A percentile compares a stretch with the other conserved stretches of the same genome.
Conservation (phyloP, 2,113 vertebrate species). For the Saimiri boliviensis region DNA sequence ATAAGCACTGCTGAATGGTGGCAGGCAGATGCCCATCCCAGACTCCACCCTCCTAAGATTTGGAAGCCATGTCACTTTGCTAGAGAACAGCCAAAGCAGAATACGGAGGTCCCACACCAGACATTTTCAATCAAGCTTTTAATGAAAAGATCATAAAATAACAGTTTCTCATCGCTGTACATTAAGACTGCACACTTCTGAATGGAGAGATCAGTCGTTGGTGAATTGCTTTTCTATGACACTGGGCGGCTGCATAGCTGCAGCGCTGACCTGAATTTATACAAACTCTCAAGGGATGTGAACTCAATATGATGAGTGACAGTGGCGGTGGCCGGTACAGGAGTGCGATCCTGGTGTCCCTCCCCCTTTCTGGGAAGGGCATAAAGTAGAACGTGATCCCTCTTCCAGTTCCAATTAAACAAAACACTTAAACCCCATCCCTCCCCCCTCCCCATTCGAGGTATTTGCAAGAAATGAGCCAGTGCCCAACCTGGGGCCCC, state of each 20-base stretch:
- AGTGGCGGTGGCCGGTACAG: slow-evolving; percentile 86
- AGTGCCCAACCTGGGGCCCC: slow-evolving; percentile 59
- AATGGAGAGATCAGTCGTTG: slow-evolving; percentile 92
- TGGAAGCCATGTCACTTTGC: not conserved
- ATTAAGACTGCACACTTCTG: slow-evolving; percentile 99
- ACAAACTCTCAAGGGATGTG: slow-evolving; percentile 88
- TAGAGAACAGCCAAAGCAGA: not conserved
- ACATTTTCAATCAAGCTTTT: slow-evolving; percentile 98
- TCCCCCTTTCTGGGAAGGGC: slow-evolving; percentile 71
- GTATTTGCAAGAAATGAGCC: slow-evolving; percentile 75
- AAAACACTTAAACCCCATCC: slow-evolving; percentile 65
- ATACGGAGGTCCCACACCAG: not conserved
- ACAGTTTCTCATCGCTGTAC: slow-evolving; percentile 99
- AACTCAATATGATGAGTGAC: slow-evolving; percentile 85
- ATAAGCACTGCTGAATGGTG: not conserved
- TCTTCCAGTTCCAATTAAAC: slow-evolving; percentile 75
- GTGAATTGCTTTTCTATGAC: slow-evolving; percentile 90
- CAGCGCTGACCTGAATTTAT: slow-evolving; percentile 95
- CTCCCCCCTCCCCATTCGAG: slow-evolving; percentile 61
- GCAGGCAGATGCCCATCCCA: not conserved
- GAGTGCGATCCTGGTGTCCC: slow-evolving; percentile 66
- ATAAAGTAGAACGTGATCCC: slow-evolving; percentile 69
- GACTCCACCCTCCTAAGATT: not conserved
- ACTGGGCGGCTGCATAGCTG: slow-evolving; percentile 84
- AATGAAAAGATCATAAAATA: slow-evolving; percentile 99